Conservation (phyloP, 2,888 invertebrate species). For the Sarcophaga caerulescens region DNA sequence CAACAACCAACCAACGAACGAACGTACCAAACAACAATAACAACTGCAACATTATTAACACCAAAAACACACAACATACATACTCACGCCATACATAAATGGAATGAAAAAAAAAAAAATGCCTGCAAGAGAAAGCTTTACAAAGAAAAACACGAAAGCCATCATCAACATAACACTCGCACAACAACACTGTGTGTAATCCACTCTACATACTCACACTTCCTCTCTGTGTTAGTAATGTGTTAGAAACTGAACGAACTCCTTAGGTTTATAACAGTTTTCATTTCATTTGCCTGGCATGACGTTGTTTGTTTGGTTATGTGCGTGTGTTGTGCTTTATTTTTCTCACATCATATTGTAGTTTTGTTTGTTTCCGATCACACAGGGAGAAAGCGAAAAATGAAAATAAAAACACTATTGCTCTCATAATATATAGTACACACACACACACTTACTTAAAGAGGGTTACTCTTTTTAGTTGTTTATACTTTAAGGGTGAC, state of each 20-base stretch:
- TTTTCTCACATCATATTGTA: not conserved
- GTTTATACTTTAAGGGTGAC: not conserved
- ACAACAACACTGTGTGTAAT: not conserved
- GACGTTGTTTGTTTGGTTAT: not conserved
- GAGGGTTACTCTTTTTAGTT: slow-evolving; percentile 1
- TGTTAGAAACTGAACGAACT: slow-evolving; percentile 34
- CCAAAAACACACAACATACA: not conserved
- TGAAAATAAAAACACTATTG: no score
- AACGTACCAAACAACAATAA: slow-evolving; percentile 19
- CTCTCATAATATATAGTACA: no score
- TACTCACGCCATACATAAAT: not conserved
- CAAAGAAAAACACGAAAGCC: no score
- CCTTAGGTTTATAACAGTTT: not conserved
- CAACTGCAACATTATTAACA: not conserved
- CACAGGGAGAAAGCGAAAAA: not conserved
- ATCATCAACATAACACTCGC: no score
- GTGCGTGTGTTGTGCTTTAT: not conserved
- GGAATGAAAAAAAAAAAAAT: not conserved
- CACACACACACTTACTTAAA: not conserved
- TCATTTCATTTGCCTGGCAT: not conserved
- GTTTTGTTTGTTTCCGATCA: slow-evolving; percentile 31
- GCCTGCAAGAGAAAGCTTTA: not conserved
- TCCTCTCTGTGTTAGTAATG: not conserved
- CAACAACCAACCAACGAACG: not conserved
- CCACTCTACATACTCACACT: not conserved